These are phyloP conservation scores for Nezara viridula DNA, from an alignment of 2,888 invertebrate genomes.

Conservation along the genomic window DNA sequence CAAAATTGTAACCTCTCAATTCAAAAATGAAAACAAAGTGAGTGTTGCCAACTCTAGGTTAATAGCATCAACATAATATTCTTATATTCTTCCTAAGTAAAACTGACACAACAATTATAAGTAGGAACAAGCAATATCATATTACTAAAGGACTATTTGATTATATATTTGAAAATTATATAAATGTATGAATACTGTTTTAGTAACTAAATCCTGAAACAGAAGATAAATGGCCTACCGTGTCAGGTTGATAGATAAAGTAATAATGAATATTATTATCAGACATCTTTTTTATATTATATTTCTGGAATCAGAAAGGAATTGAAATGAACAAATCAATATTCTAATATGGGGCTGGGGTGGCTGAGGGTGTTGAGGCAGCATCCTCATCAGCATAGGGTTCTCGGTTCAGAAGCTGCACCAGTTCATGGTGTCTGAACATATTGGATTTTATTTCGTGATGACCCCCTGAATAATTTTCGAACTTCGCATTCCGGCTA, in stretches of 20 bases:
- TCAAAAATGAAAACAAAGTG: conserved; percentile 19
- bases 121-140: background rate
- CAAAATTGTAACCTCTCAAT: conserved; percentile 27
- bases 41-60: background rate
- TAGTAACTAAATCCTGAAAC: background rate
- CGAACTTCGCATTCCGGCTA: no score
- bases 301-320: background rate
- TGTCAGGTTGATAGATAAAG: background rate
- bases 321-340: background rate
- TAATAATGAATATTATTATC: background rate
- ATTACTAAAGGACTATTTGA: background rate
- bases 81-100: background rate
- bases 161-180: background rate
- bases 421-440: no score
- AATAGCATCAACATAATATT: background rate
- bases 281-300: background rate
- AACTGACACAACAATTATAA: background rate
- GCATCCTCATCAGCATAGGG: no score
- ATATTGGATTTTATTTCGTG: no score
- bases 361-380: background rate
- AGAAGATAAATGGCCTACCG: background rate
- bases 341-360: background rate
- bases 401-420: no score
- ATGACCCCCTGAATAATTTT: no score
- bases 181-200: background rate